phyloP scores from a whole-genome alignment of 2,113 vertebrate genomes.

The Clinocottus analis region DNA sequence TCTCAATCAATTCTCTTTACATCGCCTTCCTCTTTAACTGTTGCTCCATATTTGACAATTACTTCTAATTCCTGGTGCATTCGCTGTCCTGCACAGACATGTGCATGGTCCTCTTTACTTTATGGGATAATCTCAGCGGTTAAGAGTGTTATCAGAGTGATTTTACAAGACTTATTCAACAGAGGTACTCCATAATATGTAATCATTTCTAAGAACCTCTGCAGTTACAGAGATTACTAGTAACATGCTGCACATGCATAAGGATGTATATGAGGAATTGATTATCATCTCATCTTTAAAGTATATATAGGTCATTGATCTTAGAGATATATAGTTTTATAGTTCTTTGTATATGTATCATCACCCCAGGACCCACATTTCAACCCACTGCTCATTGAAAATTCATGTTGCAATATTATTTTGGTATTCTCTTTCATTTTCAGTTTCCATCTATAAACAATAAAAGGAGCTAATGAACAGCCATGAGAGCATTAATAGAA shows the following conservation, averaged over 20 bases:
- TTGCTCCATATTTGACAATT: not conserved
- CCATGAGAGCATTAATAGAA: slow-evolving; percentile 9
- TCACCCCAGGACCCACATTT: not conserved
- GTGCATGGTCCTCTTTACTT: not conserved
- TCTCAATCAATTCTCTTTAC: slow-evolving; percentile 1
- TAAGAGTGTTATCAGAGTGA: slow-evolving; percentile 31
- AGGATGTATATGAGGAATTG: not conserved
- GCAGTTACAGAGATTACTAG: not conserved
- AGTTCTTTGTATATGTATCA: not conserved
- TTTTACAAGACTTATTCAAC: slow-evolving; percentile 10
- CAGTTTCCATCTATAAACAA: slow-evolving; percentile 1
- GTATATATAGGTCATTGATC: not conserved
- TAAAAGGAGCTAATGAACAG: slow-evolving; percentile 17
- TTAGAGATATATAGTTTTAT: not conserved
- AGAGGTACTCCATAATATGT: not conserved
- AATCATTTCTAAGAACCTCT: not conserved
- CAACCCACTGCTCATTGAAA: not conserved
- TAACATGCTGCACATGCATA: not conserved
- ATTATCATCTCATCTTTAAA: slow-evolving; percentile 3
- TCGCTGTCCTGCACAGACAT: not conserved
- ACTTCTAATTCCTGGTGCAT: slow-evolving; percentile 3
- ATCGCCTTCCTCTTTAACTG: not conserved
- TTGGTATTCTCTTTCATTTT: slow-evolving; percentile 14
- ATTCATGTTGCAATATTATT: slow-evolving; percentile 7
- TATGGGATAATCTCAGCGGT: slow-evolving; percentile 9